Evolutionary conservation across 2,113 vertebrate species (phyloP).

Genomic region (Toxotes chatareus): DNA sequence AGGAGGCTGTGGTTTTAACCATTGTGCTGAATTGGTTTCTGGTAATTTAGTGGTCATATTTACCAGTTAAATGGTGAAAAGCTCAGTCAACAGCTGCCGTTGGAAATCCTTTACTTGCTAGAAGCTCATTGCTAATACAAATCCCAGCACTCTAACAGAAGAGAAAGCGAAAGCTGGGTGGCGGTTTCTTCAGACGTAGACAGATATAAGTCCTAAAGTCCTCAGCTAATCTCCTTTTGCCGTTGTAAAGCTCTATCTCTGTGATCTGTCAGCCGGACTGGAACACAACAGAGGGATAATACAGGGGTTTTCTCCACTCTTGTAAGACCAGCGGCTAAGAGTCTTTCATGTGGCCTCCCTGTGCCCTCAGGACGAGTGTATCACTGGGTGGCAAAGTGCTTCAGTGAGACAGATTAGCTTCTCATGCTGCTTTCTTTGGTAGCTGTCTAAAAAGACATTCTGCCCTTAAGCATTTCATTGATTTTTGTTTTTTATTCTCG

Average conservation of each 20-base stretch:
- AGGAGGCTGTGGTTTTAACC: neutral
- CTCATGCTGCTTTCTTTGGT: slow-evolving; percentile 20
- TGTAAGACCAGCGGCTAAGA: neutral
- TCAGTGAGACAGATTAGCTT: slow-evolving; percentile 11
- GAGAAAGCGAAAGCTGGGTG: neutral
- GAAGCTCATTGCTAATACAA: neutral
- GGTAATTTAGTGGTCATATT: neutral
- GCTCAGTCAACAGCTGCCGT: too few relatives aligned
- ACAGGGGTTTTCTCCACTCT: neutral
- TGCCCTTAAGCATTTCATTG: neutral
- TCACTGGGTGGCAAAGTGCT: slow-evolving; percentile 24
- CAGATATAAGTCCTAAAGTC: neutral
- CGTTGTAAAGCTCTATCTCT: slow-evolving; percentile 12
- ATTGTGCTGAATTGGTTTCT: too few relatives aligned
- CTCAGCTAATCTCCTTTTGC: slow-evolving; percentile 19
- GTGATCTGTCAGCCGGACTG: slow-evolving; percentile 3
- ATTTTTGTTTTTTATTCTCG: neutral
- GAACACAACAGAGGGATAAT: neutral
- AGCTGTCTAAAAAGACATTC: neutral
- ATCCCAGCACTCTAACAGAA: neutral
- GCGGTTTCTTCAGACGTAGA: neutral
- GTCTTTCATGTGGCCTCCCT: slow-evolving; percentile 4
- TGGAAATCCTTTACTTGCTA: neutral
- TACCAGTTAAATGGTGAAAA: neutral
- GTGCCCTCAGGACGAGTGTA: neutral